Conservation (phyloP, 2,113 vertebrate species). For the Callaeas wilsoni region DNA sequence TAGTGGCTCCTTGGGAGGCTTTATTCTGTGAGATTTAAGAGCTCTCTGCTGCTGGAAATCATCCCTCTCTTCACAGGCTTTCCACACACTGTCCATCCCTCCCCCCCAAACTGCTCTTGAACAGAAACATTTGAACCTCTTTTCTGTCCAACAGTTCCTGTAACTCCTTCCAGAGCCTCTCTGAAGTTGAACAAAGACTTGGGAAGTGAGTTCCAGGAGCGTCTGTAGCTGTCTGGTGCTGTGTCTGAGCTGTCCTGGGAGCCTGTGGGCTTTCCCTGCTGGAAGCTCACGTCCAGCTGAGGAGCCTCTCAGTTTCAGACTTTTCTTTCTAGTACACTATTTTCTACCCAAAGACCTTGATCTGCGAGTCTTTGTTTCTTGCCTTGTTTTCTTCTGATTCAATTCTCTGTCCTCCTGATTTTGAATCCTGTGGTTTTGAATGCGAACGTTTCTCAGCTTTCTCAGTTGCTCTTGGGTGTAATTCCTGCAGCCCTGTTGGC, state of each 20-base stretch:
- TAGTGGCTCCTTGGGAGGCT: background rate
- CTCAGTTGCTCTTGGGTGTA: background rate
- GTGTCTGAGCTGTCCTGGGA: background rate
- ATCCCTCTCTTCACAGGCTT: background rate
- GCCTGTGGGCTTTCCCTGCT: accelerated
- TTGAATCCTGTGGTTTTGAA: background rate
- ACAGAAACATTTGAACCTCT: background rate
- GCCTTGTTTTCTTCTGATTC: background rate
- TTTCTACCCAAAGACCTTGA: background rate
- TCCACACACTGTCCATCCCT: accelerated
- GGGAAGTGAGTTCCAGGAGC: background rate
- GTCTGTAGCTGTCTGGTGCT: background rate
- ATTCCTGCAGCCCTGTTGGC: background rate
- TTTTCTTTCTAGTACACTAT: background rate
- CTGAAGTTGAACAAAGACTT: background rate
- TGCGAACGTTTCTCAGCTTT: accelerated
- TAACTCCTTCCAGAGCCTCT: background rate
- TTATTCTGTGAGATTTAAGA: background rate
- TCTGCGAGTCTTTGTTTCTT: background rate
- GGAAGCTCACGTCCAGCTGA: background rate
- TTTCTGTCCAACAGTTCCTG: background rate
- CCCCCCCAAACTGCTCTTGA: background rate
- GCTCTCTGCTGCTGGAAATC: background rate
- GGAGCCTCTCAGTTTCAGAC: background rate
- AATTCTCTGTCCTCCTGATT: background rate